Percentiles rank a stretch among this genome's conserved stretches.
These are phyloP conservation scores for Gari tellinella DNA, from an alignment of 2,888 invertebrate genomes.

Conservation along the genomic window DNA sequence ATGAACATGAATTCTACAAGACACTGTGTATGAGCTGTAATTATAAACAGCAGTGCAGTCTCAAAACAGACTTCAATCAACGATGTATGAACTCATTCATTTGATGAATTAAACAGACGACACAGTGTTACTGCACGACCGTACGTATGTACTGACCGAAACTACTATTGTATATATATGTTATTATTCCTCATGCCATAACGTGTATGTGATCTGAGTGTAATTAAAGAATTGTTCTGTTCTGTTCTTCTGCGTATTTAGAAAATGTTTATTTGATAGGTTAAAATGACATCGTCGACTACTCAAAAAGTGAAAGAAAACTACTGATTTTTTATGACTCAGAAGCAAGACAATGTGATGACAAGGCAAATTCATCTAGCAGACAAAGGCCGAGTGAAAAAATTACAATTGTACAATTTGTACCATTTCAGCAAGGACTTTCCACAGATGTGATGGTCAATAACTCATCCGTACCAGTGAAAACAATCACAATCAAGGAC, in stretches of 20 bases:
- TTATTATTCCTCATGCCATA: no score
- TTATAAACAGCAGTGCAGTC: background rate
- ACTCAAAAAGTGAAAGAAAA: slow-evolving; percentile 3
- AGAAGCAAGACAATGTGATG: slow-evolving; percentile 8
- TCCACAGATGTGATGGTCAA: no score
- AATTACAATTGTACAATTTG: no score
- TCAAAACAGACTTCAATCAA: slow-evolving; percentile 13
- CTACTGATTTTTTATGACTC: slow-evolving; percentile 18
- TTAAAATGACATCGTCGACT: background rate
- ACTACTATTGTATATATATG: no score
- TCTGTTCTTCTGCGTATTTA: no score
- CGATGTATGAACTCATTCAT: slow-evolving; percentile 15
- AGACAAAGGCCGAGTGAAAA: slow-evolving; percentile 1
- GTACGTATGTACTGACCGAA: no score
- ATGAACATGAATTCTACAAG: background rate
- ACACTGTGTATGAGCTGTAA: slow-evolving; percentile 19
- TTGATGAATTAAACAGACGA: slow-evolving; percentile 15
- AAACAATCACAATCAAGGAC: no score
- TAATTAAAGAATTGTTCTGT: no score
- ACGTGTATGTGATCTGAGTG: no score
- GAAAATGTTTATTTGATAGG: slow-evolving; percentile 2
- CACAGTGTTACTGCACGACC: no score
- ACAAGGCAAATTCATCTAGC: background rate
- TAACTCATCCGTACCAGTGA: no score
- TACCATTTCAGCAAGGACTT: no score